Conservation (phyloP, 2,113 vertebrate species). For the Elephas maximus region DNA sequence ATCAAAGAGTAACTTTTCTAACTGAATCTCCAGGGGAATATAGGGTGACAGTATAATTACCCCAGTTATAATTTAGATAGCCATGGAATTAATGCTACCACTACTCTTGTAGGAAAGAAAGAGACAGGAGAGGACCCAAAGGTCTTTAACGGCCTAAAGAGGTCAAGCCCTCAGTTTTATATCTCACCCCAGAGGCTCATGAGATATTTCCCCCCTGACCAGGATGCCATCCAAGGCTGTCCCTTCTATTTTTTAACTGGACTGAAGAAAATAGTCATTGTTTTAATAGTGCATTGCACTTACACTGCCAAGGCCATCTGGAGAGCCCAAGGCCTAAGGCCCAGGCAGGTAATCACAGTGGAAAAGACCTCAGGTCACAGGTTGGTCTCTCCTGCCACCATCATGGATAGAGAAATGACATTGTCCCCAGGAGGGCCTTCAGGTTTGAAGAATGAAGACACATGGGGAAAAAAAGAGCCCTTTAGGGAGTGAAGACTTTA, state of each 20-base stretch:
- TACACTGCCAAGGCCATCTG: constrained; percentile 43
- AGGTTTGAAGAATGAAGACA: background rate
- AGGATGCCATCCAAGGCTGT: constrained; percentile 68
- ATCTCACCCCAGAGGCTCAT: constrained; percentile 78
- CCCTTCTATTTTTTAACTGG: constrained; percentile 77
- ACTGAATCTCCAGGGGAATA: constrained; percentile 75
- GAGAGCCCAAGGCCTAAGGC: constrained; percentile 37
- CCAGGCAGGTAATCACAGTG: constrained; percentile 40
- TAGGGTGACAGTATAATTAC: constrained; percentile 82
- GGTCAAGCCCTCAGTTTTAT: constrained; percentile 80
- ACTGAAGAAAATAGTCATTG: constrained; percentile 77
- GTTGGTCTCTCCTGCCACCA: background rate
- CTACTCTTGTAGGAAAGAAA: constrained; percentile 66
- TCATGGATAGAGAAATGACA: constrained; percentile 4
- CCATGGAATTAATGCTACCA: constrained; percentile 74
- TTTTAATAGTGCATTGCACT: constrained; percentile 72
- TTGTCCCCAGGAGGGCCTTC: background rate
- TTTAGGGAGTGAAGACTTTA: background rate
- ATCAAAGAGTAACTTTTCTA: constrained; percentile 81
- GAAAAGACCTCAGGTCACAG: constrained; percentile 15
- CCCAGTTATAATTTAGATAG: constrained; percentile 78
- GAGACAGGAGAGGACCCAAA: constrained; percentile 53
- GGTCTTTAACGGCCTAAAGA: constrained; percentile 77
- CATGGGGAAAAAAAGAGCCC: background rate
- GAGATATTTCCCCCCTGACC: constrained; percentile 74